These are phyloP conservation scores for Oncorhynchus gorbuscha DNA, from an alignment of 2,113 vertebrate species.

Conservation along the genomic window DNA sequence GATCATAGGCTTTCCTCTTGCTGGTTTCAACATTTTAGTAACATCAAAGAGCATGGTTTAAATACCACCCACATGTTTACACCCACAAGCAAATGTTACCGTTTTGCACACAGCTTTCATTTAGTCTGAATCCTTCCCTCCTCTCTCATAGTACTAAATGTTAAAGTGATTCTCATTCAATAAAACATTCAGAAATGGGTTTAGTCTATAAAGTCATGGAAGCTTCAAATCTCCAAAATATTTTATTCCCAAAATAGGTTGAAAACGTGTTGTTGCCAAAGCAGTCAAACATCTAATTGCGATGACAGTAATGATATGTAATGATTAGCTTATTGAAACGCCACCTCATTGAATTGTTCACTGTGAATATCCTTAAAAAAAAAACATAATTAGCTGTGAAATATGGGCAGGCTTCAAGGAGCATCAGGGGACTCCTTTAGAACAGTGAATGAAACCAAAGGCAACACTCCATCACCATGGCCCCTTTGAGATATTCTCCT, in stretches of 20 bases:
- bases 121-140: background rate
- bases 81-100: background rate
- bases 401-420: background rate
- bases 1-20: constrained; percentile 15
- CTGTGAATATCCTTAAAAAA: background rate
- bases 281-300: background rate
- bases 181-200: too few species aligned
- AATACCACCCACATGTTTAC: background rate
- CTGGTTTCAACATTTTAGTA: constrained; percentile 5
- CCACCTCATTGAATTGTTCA: background rate
- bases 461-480: constrained; percentile 3
- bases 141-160: background rate
- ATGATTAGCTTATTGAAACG: background rate
- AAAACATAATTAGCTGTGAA: background rate
- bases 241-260: too few species aligned
- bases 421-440: background rate
- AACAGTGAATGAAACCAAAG: constrained; percentile 12
- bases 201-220: too few species aligned
- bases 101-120: background rate
- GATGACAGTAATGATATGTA: background rate
- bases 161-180: too few species aligned
- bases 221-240: too few species aligned
- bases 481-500: constrained; percentile 1
- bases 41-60: constrained; percentile 13
- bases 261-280: background rate